A percentile compares a stretch with the other conserved stretches of the same genome.
phyloP scores from a whole-genome alignment of 2,888 invertebrate species.

The Atrina japonica region DNA sequence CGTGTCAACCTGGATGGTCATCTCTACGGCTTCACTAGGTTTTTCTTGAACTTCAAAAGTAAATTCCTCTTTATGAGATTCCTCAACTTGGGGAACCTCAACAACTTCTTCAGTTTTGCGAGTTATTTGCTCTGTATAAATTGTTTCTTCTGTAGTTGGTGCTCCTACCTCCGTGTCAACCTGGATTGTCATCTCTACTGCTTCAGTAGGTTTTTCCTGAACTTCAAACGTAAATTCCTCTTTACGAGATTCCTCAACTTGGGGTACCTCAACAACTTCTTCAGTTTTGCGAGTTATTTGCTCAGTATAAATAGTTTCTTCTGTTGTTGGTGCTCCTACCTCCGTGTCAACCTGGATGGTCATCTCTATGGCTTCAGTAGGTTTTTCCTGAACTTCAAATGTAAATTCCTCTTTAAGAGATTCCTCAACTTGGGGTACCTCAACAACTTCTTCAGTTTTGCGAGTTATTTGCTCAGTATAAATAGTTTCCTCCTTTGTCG shows the following conservation, averaged over 20 bases:
- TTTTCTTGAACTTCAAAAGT: constrained; percentile 61
- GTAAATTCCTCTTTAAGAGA: constrained; percentile 62
- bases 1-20: constrained; percentile 25
- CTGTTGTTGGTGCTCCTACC: constrained; percentile 31
- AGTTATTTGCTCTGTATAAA: constrained; percentile 43
- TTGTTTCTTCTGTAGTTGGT: constrained; percentile 20
- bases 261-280: constrained; percentile 57
- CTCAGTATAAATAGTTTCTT: constrained; percentile 43
- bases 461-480: constrained; percentile 21
- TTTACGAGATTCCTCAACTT: constrained; percentile 63
- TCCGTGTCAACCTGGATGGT: constrained; percentile 17
- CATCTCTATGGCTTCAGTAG: constrained; percentile 44
- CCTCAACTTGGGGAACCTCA: constrained; percentile 65
- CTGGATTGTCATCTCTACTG: constrained; percentile 33
- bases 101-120: constrained; percentile 43
- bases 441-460: neutral
- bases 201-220: constrained; percentile 46
- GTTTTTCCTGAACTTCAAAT: constrained; percentile 54
- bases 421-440: constrained; percentile 26
- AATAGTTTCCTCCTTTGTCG: constrained; percentile 16
- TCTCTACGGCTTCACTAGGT: constrained; percentile 34
- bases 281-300: constrained; percentile 34
- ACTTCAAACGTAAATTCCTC: constrained; percentile 65
- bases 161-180: constrained; percentile 6
- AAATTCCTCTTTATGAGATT: constrained; percentile 63